Percentiles rank a stretch among this genome's conserved stretches.
Evolutionary conservation across 2,888 invertebrate genomes (phyloP).

Genomic region (Apodemia hepburni): DNA sequence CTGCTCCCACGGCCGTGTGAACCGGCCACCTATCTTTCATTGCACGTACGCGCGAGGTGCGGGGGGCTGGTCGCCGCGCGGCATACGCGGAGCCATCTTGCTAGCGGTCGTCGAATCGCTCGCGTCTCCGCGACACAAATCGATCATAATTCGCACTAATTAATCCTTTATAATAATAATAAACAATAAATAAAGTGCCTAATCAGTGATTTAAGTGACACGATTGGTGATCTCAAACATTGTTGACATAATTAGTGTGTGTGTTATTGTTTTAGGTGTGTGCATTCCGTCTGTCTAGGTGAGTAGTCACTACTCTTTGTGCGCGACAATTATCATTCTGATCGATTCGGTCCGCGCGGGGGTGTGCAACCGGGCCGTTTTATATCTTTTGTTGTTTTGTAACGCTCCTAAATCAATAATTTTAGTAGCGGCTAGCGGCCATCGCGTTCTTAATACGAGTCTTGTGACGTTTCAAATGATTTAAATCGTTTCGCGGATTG

Average conservation of each 20-base stretch:
- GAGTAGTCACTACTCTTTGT: conserved; percentile 74
- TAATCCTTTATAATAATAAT: conserved; percentile 53
- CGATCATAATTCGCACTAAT: conserved; percentile 73
- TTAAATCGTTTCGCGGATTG: conserved; percentile 31
- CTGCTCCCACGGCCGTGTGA: conserved; percentile 49
- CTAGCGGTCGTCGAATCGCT: conserved; percentile 70
- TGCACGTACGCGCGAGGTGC: conserved; percentile 73
- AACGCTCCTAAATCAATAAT: conserved; percentile 74
- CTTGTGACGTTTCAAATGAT: conserved; percentile 36
- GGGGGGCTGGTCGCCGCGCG: conserved; percentile 62
- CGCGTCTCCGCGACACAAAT: conserved; percentile 71
- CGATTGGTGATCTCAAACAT: conserved; percentile 45
- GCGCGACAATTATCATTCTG: conserved; percentile 78
- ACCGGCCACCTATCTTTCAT: conserved; percentile 77
- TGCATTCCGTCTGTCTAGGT: conserved; percentile 72
- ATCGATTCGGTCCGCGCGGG: conserved; percentile 75
- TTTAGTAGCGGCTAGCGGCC: conserved; percentile 62
- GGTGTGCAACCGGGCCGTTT: conserved; percentile 70
- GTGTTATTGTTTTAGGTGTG: conserved; percentile 67
- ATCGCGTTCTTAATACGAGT: conserved; percentile 42
- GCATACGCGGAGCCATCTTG: conserved; percentile 71
- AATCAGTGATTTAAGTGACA: conserved; percentile 40
- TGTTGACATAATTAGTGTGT: conserved; percentile 60
- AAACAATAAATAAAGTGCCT: conserved; percentile 45
- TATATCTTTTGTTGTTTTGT: conserved; percentile 79